Conservation (phyloP, 2,888 invertebrate genomes). For the Sceliomorpha sp. region DNA sequence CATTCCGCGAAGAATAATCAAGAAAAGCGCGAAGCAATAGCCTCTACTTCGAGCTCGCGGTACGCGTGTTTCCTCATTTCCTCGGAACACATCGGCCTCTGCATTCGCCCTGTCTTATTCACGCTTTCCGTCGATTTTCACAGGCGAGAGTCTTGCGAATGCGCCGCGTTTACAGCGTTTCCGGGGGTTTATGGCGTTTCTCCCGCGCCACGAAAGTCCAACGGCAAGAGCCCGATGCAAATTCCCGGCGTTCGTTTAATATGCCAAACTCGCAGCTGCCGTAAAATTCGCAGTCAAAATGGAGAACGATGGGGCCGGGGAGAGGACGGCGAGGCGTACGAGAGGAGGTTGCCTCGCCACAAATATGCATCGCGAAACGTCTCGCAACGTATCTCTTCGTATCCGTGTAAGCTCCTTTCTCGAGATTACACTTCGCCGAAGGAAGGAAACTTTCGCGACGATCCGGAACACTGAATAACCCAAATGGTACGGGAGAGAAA, state of each 20-base stretch:
- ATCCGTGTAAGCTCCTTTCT: slow-evolving; percentile 3
- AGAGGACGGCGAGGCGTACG: background rate
- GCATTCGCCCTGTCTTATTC: too few relatives aligned
- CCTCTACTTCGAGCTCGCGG: too few relatives aligned
- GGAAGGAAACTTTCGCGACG: slow-evolving; percentile 1
- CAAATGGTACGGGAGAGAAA: slow-evolving; percentile 10
- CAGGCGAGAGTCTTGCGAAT: background rate
- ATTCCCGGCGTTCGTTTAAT: slow-evolving; percentile 28
- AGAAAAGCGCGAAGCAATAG: too few relatives aligned
- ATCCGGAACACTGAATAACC: slow-evolving; percentile 4
- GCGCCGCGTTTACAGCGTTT: slow-evolving; percentile 1
- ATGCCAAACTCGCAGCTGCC: slow-evolving; percentile 28
- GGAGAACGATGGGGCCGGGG: background rate
- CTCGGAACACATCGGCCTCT: too few relatives aligned
- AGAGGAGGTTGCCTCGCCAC: too few relatives aligned
- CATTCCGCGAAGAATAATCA: too few relatives aligned
- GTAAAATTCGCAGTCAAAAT: slow-evolving; percentile 20
- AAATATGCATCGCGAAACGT: background rate
- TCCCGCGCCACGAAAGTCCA: too few relatives aligned
- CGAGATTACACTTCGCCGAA: background rate
- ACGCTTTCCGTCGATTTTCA: background rate
- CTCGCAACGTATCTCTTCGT: background rate
- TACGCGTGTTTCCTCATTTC: too few relatives aligned
- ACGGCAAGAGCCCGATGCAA: background rate
- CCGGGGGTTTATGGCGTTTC: too few relatives aligned